Evolutionary conservation across 2,888 invertebrate genomes (phyloP), one percentile per base, ranked within the genome.

Genomic region (Drosophila rubida): DNA sequence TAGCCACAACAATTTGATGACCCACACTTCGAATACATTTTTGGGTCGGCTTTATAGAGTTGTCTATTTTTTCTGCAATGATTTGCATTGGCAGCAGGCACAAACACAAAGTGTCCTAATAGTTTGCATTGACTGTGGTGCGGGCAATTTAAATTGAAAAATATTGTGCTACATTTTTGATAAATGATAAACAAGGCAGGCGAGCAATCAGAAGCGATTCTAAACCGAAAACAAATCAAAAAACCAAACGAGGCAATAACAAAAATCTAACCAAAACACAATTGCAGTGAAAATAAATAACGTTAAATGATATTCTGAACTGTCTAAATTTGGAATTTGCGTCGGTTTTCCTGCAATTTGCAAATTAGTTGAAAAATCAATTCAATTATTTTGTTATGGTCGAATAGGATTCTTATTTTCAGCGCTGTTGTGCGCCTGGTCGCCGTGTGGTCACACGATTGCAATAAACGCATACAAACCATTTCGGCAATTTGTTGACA

Each of bases 291-390:
- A 59, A 69, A 64, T 51, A 66, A 54, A 69, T 73, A 66, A 53
- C 54, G 41, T 59, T 54, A 69, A 79, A 76, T 50, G 61, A 42
- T 39, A 39, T 30, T 45, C 42, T 41, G 75, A 65, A 69, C 46
- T 51, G 58, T 63, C 58, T 22, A 46, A 74, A 71, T 62, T 68
- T 50, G 13, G 46, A 63, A 60, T 49, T 57, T 58, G 53, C 46
- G 14, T 49, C 23, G 58, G 48, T 54, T 59, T 57, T 58, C 55
- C 61, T 41, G 45, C 64, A 70, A 78, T 69, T 74, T 66, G 65
- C 72, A 79, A 82, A 81, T 79, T 75, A 67, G 61, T 71, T 69
- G 63, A 39, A 74, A 71, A 75, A 78, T 72, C 55, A 75, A 85
- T 78, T 75, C 55, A 78, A 85, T 82, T 75, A 69, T 69, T 65